These are phyloP conservation scores for Drosophila engyochracea DNA, from an alignment of 2,888 invertebrate species.

Conservation along the genomic window DNA sequence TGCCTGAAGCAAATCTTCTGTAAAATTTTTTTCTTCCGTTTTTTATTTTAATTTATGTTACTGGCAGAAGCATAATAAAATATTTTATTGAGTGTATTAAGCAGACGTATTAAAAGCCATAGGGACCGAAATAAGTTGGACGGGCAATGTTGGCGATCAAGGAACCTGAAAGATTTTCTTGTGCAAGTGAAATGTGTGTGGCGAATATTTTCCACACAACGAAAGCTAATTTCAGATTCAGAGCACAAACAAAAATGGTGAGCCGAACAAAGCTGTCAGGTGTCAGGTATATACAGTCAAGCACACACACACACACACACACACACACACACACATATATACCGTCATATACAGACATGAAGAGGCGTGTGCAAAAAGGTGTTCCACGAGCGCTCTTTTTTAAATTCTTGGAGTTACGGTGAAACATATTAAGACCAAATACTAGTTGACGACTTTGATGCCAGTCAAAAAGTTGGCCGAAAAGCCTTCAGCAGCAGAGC, in stretches of 20 bases:
- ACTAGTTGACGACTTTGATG: constrained; percentile 50
- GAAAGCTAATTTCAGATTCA: constrained; percentile 69
- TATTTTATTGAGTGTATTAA: constrained; percentile 68
- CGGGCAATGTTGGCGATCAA: constrained; percentile 23
- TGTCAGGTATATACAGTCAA: constrained; percentile 41
- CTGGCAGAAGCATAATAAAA: constrained; percentile 64
- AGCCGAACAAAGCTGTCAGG: constrained; percentile 54
- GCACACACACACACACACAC: constrained; percentile 1
- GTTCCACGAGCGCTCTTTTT: neutral
- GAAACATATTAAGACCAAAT: constrained; percentile 59
- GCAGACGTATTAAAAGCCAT: constrained; percentile 44
- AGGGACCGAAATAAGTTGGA: constrained; percentile 36
- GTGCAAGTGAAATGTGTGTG: constrained; percentile 41
- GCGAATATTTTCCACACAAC: constrained; percentile 46
- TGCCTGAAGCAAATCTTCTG: constrained; percentile 37
- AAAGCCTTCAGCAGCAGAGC: constrained; percentile 21
- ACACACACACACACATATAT: neutral
- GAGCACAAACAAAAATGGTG: constrained; percentile 57
- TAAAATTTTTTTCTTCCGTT: constrained; percentile 18
- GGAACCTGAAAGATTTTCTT: constrained; percentile 29
- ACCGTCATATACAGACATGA: neutral
- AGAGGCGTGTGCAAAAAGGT: neutral
- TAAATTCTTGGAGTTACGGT: constrained; percentile 27
- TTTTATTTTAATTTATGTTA: constrained; percentile 18
- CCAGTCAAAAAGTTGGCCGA: constrained; percentile 37